Evolutionary conservation across 2,113 vertebrate species (phyloP).

Genomic region (Bombycilla garrulus): DNA sequence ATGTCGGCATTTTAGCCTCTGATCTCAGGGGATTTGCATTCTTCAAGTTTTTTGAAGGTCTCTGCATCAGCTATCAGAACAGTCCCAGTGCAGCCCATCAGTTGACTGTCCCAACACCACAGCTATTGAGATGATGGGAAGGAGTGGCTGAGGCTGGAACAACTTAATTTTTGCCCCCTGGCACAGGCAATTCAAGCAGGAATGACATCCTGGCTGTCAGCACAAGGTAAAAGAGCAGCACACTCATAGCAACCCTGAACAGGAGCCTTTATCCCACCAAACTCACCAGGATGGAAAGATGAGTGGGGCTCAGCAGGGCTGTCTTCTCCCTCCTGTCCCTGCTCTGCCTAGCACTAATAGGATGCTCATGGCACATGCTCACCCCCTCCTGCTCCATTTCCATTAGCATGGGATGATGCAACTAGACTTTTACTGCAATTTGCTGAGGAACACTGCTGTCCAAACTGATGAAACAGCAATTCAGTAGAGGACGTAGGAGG

Average conservation of each 20-base stretch:
- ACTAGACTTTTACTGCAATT: slow-evolving; percentile 41
- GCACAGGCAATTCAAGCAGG: not conserved
- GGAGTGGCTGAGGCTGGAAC: not conserved
- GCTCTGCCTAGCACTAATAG: not conserved
- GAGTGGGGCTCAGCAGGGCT: not conserved
- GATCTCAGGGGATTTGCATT: not conserved
- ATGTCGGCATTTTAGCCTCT: not conserved
- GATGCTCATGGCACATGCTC: not conserved
- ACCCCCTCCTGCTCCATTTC: not conserved
- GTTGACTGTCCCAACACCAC: fast-evolving
- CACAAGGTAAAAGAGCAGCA: not conserved
- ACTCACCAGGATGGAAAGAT: not conserved
- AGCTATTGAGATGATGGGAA: not conserved
- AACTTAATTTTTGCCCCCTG: not conserved
- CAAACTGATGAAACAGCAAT: slow-evolving; percentile 59
- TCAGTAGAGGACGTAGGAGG: slow-evolving; percentile 45
- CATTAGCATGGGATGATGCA: slow-evolving; percentile 29
- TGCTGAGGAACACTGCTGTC: not conserved
- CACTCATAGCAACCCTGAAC: fast-evolving
- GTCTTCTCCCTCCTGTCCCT: not conserved
- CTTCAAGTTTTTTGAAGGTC: not conserved
- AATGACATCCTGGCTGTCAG: not conserved
- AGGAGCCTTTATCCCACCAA: not conserved
- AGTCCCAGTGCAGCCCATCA: not conserved
- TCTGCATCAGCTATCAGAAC: not conserved